Base-by-base conservation (phyloP, 2,888 invertebrate genomes). In the Esperia sulphurella region DNA sequence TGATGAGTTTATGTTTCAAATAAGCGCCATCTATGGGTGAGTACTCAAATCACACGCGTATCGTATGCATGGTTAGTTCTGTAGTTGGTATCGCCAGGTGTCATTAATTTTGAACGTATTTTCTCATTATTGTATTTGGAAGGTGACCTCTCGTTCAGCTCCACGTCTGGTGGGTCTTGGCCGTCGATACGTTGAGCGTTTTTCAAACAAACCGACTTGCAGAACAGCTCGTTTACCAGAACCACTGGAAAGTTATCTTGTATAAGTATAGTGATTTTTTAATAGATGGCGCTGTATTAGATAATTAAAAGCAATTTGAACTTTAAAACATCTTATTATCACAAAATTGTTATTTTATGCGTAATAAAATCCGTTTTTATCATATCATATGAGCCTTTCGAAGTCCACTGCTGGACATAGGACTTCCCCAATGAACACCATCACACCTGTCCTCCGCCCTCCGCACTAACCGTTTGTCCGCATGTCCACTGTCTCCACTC, bases 221-320 rank as follows among this genome's bases (percentile, higher is more conserved):
- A 86, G 51, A 77, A 84, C 0, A 71, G 72, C 62, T 84, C 82
- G 48, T 86, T 86, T 21, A 85, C 56, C 10, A 81, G 58, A 4
- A 85, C 57, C 55, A 87, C 85, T 86, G 64, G 37, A 76, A 74
- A 9, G 43, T 50, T 55, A 28, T 7, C 10, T 35, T 14, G 31
- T 40, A 13, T 45, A 45, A 57, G 43, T 57, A 51, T 0, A 2
- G 7, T 6, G 33, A 42, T 37, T 12, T 6, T 7, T 1, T 28
- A 8, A 28, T 50, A 66, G 63, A 59, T 65, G 59, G 52, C 58
- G 49, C 21, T 40, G 44, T 28, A 44, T n/a, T 7, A 8, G 14
- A 38, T 38, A 28, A 9, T 30, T 30, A 30, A 30, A 5, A 30
- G 30, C 30, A 30, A 8, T 30, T 30, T 30, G 30, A 30, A 30